A percentile compares a stretch with the other conserved stretches of the same genome.
phyloP scores from a whole-genome alignment of 2,113 vertebrate species.

The Carettochelys insculpta region DNA sequence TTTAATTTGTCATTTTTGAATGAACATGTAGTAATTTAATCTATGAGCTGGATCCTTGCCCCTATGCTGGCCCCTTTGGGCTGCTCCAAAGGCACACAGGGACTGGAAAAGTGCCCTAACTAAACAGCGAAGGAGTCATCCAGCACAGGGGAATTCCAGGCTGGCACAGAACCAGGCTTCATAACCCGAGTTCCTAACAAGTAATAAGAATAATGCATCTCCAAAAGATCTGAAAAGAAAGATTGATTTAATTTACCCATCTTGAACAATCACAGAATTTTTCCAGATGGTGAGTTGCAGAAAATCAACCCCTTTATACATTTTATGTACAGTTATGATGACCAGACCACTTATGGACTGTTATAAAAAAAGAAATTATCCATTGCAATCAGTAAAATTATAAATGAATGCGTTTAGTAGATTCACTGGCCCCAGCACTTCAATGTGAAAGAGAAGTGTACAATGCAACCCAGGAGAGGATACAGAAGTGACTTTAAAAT shows the following conservation, averaged over 20 bases:
- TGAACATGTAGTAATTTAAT: background rate
- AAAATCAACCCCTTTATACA: background rate
- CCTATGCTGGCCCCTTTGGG: background rate
- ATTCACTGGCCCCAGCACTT: background rate
- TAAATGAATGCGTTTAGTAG: background rate
- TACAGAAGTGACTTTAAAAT: background rate
- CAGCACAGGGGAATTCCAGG: background rate
- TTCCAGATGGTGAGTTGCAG: background rate
- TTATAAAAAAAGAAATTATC: background rate
- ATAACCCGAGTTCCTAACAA: background rate
- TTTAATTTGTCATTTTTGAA: background rate
- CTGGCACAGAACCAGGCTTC: background rate
- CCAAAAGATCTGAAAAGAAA: background rate
- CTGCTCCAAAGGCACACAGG: background rate
- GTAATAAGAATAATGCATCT: background rate
- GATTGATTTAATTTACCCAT: background rate
- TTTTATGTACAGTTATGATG: background rate
- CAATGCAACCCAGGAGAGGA: background rate
- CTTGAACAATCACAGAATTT: background rate
- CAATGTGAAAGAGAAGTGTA: background rate
- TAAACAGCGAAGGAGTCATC: background rate
- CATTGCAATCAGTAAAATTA: background rate
- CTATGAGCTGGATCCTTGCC: background rate
- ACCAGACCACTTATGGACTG: background rate
- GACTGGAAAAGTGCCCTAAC: background rate